Evolutionary conservation across 2,113 vertebrate species (phyloP), one percentile per base, ranked within the genome.

Genomic region (Anoura caudifer): DNA sequence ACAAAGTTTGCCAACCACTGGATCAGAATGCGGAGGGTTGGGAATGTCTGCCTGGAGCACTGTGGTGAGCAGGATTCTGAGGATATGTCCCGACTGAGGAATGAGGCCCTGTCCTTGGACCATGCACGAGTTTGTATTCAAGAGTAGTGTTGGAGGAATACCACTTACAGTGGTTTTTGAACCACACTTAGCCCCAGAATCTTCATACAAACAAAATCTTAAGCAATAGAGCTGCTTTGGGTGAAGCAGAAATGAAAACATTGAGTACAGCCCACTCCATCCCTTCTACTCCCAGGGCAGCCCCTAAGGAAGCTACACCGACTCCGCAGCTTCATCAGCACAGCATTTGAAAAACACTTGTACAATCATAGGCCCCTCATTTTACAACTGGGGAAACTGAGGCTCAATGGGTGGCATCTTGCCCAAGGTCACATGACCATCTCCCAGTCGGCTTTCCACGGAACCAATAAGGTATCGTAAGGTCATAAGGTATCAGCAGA

Each of bases 201-300:
- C 52, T 43, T 84, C 92, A 72, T 63, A 33, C 85, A 93, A 90
- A 87, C 43, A 94, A 69, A 92, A 81, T 83, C 54, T 90, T 73
- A 85, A 88, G 87, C 45, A 67, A 10, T 4, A n/a, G 67, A 65
- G 41, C 56, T 69, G 19, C 43, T 70, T 2, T 22, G 6, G 26
- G 38, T 67, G 28, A 72, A 38, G 28, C 10, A 5, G 70, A 67
- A 26, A 31, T 36, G 28, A 36, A 69, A 65, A 85, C 28, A 28
- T 22, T 3, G 41, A 65, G 41, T n/a, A 10, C 4, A 38, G 17
- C 6, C 24, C 4, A 5, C 56, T 36, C n/a, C 9, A 3, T 17
- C 33, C 36, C 33, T 45, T n/a, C 59, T 36, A 11, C 38, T 26
- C 12, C 84, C 41, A 28, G 5, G n/a, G 61, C 15, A 15, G 28